phyloP scores from a whole-genome alignment of 2,797 vertebrate species.

The Antennarius maculatus region DNA sequence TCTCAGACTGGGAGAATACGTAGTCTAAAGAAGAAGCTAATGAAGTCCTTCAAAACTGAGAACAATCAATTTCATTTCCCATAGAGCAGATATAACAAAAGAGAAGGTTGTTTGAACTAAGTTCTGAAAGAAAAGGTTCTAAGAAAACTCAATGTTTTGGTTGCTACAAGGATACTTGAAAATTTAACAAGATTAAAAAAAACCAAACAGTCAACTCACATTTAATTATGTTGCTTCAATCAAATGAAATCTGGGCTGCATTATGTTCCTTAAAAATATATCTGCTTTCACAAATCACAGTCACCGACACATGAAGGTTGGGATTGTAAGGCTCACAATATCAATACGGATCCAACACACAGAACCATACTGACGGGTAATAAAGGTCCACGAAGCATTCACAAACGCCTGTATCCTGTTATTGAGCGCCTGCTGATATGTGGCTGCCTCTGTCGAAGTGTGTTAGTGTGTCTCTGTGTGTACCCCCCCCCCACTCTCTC shows the following conservation, averaged over 20 bases:
- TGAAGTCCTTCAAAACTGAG: too few species aligned
- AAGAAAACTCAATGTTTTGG: too few species aligned
- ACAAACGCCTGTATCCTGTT: background rate
- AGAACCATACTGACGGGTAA: constrained; percentile 1
- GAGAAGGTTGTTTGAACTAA: too few species aligned
- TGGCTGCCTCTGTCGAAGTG: constrained; percentile 31
- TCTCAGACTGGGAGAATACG: too few species aligned
- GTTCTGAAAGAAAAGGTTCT: too few species aligned
- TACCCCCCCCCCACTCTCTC: constrained; percentile 22
- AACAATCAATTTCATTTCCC: too few species aligned
- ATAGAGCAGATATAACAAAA: too few species aligned
- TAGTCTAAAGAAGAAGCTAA: too few species aligned
- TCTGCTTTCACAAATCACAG: background rate
- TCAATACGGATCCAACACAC: background rate
- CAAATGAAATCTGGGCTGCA: background rate
- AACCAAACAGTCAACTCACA: too few species aligned
- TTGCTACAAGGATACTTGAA: too few species aligned
- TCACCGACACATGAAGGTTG: too few species aligned
- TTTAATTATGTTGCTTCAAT: background rate
- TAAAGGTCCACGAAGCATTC: constrained; percentile 6
- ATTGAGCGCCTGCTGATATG: constrained; percentile 13
- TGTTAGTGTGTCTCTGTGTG: constrained; percentile 37
- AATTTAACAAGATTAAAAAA: too few species aligned
- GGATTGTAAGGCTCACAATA: background rate
- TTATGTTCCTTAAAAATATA: background rate